Percentiles rank a stretch among this genome's conserved stretches.
Evolutionary conservation across 1,140 invertebrate species (phyloP).

Genomic region (Drosophila punjabiensis): DNA sequence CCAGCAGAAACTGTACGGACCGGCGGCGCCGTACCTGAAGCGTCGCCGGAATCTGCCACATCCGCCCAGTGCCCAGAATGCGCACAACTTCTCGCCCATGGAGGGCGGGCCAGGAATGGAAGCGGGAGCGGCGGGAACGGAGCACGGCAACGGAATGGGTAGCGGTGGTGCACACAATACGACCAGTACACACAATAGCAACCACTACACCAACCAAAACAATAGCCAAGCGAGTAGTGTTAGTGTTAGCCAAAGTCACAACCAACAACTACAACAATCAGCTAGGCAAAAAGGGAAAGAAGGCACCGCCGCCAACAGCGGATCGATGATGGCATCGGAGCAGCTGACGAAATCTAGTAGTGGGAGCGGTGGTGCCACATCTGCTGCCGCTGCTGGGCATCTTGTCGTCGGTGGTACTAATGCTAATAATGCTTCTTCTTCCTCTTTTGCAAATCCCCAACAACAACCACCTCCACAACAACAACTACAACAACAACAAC

Average conservation of each 20-base stretch:
- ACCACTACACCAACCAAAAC: slow-evolving; percentile 46
- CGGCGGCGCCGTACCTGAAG: slow-evolving; percentile 76
- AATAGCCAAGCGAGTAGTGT: slow-evolving; percentile 72
- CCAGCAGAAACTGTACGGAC: slow-evolving; percentile 80
- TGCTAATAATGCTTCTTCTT: slow-evolving; percentile 86
- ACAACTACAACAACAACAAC: slow-evolving; percentile 57
- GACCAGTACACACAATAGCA: slow-evolving; percentile 59
- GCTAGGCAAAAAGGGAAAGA: slow-evolving; percentile 85
- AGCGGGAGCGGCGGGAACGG: slow-evolving; percentile 26
- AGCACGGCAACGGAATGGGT: slow-evolving; percentile 42
- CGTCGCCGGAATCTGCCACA: slow-evolving; percentile 77
- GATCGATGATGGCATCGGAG: slow-evolving; percentile 76
- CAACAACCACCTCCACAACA: slow-evolving; percentile 69
- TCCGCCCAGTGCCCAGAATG: slow-evolving; percentile 83
- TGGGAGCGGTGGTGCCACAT: slow-evolving; percentile 80
- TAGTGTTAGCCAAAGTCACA: slow-evolving; percentile 56
- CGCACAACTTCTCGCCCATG: slow-evolving; percentile 82
- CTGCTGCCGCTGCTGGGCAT: slow-evolving; percentile 81
- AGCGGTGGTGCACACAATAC: slow-evolving; percentile 64
- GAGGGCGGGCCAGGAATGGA: slow-evolving; percentile 46
- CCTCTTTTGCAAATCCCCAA: slow-evolving; percentile 85
- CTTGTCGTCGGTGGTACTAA: slow-evolving; percentile 84
- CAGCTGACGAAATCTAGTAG: slow-evolving; percentile 84
- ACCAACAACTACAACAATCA: slow-evolving; percentile 64
- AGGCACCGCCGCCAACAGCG: slow-evolving; percentile 71